A percentile compares a stretch with the other conserved stretches of the same genome.
These are phyloP conservation scores for Gopherus evgoodei DNA, from an alignment of 2,113 vertebrate species.

Conservation along the genomic window DNA sequence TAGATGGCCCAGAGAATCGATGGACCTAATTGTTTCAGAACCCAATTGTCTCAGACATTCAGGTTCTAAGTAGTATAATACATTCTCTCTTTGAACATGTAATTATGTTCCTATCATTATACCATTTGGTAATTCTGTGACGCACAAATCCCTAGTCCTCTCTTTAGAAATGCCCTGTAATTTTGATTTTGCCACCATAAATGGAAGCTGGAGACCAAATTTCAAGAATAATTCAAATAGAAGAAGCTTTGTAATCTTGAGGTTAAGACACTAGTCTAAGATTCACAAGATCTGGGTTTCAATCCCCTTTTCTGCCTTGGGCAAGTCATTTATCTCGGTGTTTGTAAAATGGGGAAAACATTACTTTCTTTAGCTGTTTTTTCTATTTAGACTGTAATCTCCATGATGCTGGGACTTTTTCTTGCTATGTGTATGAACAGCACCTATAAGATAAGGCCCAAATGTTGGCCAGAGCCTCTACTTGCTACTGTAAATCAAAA, in stretches of 20 bases:
- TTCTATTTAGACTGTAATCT: not conserved
- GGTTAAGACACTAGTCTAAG: not conserved
- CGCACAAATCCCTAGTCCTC: not conserved
- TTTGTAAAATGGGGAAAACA: not conserved
- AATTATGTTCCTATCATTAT: not conserved
- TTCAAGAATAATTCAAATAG: constrained; percentile 45
- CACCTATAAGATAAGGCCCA: not conserved
- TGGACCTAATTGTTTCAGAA: not conserved
- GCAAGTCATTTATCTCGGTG: constrained; percentile 5
- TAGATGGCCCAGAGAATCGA: not conserved
- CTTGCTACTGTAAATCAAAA: constrained; percentile 63
- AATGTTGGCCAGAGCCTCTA: constrained; percentile 44
- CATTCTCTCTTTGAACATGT: constrained; percentile 1
- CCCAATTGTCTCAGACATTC: not conserved
- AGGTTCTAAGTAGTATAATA: not conserved
- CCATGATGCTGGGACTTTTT: not conserved
- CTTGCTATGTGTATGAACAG: not conserved
- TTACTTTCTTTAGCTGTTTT: not conserved
- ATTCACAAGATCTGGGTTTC: constrained; percentile 38
- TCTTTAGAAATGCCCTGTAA: constrained; percentile 41
- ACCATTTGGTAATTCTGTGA: not conserved
- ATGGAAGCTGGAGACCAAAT: constrained; percentile 42
- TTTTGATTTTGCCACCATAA: constrained; percentile 12
- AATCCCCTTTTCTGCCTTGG: not conserved
- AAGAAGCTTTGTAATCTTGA: not conserved